phyloP scores from a whole-genome alignment of 1,140 invertebrate genomes.

The Calliphora vicina region DNA sequence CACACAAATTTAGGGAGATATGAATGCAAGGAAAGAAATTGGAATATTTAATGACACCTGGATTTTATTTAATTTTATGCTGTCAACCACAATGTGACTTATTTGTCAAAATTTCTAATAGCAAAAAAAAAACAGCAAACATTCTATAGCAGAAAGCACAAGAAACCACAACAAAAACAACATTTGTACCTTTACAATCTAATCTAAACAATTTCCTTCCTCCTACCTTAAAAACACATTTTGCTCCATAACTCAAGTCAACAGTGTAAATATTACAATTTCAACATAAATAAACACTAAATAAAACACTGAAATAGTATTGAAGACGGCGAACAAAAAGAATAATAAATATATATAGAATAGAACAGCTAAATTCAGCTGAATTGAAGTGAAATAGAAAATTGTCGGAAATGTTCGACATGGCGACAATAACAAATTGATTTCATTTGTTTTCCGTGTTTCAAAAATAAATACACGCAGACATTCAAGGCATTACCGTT shows the following conservation, averaged over 20 bases:
- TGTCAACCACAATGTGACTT: constrained; percentile 28
- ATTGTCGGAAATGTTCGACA: constrained; percentile 25
- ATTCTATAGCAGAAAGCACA: too few species aligned
- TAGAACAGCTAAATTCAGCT: too few species aligned
- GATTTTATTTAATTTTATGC: constrained; percentile 32
- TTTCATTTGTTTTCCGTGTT: constrained; percentile 11
- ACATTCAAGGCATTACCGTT: neutral
- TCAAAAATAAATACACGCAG: neutral
- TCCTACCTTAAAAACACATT: neutral
- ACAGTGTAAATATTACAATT: too few species aligned
- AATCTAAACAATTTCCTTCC: constrained; percentile 23
- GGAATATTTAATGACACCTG: constrained; percentile 25
- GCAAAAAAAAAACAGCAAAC: neutral
- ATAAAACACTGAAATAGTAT: too few species aligned
- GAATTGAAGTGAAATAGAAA: too few species aligned
- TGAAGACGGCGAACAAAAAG: too few species aligned
- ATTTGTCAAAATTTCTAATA: constrained; percentile 27
- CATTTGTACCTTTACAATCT: constrained; percentile 18
- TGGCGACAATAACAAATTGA: constrained; percentile 29
- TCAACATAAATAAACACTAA: too few species aligned
- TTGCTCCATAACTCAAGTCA: too few species aligned
- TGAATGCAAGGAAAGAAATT: neutral
- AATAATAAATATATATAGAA: too few species aligned
- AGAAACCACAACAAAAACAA: too few species aligned
- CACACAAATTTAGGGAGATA: neutral